phyloP scores from a whole-genome alignment of 2,113 vertebrate species.

The Rhinoptilus africanus region DNA sequence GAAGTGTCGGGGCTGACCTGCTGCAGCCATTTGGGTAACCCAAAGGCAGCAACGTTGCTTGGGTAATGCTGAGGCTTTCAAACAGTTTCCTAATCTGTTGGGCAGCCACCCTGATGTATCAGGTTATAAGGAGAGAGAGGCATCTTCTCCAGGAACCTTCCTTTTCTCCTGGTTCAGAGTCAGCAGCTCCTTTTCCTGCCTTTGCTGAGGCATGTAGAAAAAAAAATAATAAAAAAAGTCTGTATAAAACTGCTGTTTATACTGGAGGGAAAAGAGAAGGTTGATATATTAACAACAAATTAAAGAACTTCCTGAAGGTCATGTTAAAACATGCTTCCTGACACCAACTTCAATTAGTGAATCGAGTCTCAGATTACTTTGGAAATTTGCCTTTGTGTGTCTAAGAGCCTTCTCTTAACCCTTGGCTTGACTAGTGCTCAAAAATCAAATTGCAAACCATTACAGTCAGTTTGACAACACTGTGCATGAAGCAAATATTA shows the following conservation, averaged over 20 bases:
- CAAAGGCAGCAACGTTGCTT: neutral
- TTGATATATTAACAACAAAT: neutral
- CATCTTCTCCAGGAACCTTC: neutral
- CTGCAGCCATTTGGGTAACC: neutral
- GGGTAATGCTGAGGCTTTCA: neutral
- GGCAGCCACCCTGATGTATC: neutral
- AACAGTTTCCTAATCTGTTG: conserved; percentile 11
- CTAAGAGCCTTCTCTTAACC: conserved; percentile 1
- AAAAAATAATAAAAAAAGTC: neutral
- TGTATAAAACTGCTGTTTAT: neutral
- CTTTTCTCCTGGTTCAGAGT: neutral
- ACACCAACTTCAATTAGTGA: neutral
- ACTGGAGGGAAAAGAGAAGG: neutral
- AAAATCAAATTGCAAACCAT: neutral
- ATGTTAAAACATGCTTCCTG: conserved; percentile 1
- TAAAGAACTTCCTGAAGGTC: conserved; percentile 17
- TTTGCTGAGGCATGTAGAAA: neutral
- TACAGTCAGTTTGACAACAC: neutral
- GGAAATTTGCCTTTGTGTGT: neutral
- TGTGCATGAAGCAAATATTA: neutral
- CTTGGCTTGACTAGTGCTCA: neutral
- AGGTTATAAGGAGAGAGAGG: neutral
- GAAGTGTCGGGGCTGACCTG: neutral
- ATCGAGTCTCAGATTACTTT: neutral
- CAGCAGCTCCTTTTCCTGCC: neutral